phyloP scores from a whole-genome alignment of 92 coral and sea anemone species.

The Paramuricea clavata region DNA sequence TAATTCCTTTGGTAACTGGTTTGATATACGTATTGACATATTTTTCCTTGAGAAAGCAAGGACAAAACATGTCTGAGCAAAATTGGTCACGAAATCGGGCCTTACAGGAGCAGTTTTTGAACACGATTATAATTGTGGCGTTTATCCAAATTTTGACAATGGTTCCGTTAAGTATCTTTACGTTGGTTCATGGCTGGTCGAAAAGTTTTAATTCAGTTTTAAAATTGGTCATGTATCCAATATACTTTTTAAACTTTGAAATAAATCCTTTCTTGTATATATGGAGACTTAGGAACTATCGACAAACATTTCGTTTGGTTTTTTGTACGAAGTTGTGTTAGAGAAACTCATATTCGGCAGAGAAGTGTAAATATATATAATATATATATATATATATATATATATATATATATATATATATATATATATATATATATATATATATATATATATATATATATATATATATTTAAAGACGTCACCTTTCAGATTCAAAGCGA shows the following conservation, averaged over 20 bases:
- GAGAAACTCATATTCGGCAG: no score
- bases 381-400: no score
- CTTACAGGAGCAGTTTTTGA: background rate
- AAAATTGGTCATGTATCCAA: background rate
- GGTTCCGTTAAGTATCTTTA: background rate
- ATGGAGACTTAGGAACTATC: background rate
- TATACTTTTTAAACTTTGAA: background rate
- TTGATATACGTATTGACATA: background rate
- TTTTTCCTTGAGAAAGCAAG: background rate
- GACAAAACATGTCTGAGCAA: background rate
- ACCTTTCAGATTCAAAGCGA: no score
- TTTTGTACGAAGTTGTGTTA: background rate
- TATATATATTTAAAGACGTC: no score
- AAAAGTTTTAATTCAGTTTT: background rate
- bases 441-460: no score
- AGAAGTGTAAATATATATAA: no score
- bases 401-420: no score
- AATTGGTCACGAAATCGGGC: background rate
- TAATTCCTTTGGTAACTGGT: background rate
- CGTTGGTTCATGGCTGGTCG: background rate
- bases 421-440: no score
- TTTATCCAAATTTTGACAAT: background rate
- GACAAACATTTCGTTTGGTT: background rate
- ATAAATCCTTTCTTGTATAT: background rate
- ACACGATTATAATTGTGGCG: background rate